phyloP scores from a whole-genome alignment of 2,797 vertebrate species.

The Lacerta bilineata region DNA sequence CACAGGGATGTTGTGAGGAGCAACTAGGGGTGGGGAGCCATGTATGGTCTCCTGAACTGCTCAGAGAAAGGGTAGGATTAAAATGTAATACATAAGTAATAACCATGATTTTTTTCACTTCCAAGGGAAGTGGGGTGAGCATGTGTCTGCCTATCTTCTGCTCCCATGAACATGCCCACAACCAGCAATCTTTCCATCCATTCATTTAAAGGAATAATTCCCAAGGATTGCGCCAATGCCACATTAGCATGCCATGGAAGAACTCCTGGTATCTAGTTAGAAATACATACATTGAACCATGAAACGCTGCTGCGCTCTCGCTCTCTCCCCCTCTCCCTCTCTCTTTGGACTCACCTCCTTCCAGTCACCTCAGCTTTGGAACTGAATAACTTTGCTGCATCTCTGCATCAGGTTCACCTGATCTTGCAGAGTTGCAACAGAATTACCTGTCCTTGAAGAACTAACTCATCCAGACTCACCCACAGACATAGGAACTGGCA shows the following conservation, averaged over 20 bases:
- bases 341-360: too few species aligned
- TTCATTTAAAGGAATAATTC: too few species aligned
- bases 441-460: neutral
- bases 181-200: too few species aligned
- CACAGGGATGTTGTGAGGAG: neutral
- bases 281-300: neutral
- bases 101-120: neutral
- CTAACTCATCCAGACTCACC: neutral
- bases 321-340: too few species aligned
- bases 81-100: neutral
- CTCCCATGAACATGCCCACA: too few species aligned
- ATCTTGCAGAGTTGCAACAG: neutral
- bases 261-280: too few species aligned
- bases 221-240: too few species aligned
- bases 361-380: too few species aligned
- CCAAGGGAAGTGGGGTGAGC: neutral
- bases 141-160: neutral
- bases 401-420: too few species aligned
- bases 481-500: neutral
- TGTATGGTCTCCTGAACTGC: neutral
- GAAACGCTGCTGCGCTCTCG: neutral
- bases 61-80: neutral
- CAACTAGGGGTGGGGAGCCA: too few species aligned
- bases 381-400: too few species aligned
- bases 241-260: neutral